Percentiles rank a stretch among this genome's conserved stretches.
Evolutionary conservation across 1,140 invertebrate genomes (phyloP).

Genomic region (Caenorhabditis inopinata): DNA sequence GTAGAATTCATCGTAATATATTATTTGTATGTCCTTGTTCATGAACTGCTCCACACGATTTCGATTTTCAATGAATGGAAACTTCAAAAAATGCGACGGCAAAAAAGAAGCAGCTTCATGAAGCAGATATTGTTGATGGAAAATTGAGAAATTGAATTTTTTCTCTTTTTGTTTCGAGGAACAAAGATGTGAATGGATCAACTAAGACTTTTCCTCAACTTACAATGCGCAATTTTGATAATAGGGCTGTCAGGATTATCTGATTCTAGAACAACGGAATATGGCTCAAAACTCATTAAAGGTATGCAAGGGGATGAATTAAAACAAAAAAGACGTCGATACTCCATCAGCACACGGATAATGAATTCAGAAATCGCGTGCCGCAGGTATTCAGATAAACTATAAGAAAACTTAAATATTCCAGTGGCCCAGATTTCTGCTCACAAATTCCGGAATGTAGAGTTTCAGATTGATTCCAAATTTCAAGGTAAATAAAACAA

Average conservation of each 20-base stretch:
- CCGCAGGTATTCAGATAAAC: background rate
- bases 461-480: background rate
- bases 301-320: background rate
- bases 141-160: constrained; percentile 25
- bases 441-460: background rate
- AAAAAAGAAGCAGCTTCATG: too few species aligned
- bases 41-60: background rate
- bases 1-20: background rate
- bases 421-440: background rate
- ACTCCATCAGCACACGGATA: background rate
- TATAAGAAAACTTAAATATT: background rate
- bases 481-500: background rate
- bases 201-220: too few species aligned
- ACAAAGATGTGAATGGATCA: background rate
- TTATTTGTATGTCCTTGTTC: background rate
- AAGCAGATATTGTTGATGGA: background rate
- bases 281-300: constrained; percentile 16
- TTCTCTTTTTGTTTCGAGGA: background rate
- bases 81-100: background rate
- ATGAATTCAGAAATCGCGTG: constrained; percentile 7
- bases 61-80: background rate
- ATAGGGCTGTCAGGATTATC: background rate
- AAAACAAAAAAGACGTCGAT: background rate
- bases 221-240: constrained; percentile 9
- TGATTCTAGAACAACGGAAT: constrained; percentile 1